Evolutionary conservation across 2,797 vertebrate genomes (phyloP), one percentile per base, ranked within the genome.

Genomic region (Martes flavigula): DNA sequence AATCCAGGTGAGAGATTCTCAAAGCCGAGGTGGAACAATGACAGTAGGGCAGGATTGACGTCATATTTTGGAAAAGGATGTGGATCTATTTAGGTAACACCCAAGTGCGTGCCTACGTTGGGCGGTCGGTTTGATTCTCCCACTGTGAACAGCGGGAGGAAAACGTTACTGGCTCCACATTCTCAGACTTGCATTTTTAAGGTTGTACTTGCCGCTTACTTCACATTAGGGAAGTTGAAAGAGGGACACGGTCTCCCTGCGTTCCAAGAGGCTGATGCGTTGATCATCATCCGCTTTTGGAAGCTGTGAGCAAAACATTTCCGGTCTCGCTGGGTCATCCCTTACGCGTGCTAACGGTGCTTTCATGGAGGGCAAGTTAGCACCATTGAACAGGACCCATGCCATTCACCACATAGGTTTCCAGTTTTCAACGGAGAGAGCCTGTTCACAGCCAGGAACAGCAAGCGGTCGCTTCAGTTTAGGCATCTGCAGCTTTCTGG

Each of bases 371-470:
- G 18, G 32, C 27, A 84, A 51, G 21, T 78, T 40, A 79, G 43
- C 1, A 87, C 66, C 38, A 51, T 40, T 48, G 51, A 20, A 40
- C 3, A 70, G 60, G 72, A 62, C n/a, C 92, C 21, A 21, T 18
- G 82, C 56, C 56, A 66, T 96, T 77, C 17, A 7, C 60, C 79
- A 43, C 51, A 48, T 32, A 82, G 84, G 56, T 94, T 96, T 94
- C 91, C 27, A 35, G 51, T 73, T 85, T 93, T 90, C 82, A 79
- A 43, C 30, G 75, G 51, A 90, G 27, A 72, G n/a, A 94, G 21
- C 4, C 60, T 66, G 14, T 97, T 96, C 86, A 70, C 84, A 95
- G 66, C 40, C 94, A 95, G 54, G 75, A 77, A 90, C 54, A 75
- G 60, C 87, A 93, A 87, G 40, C 43, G 38, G 4, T 81, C 43